These are phyloP conservation scores for Euleptes europaea DNA, from an alignment of 2,113 vertebrate genomes.

Conservation along the genomic window DNA sequence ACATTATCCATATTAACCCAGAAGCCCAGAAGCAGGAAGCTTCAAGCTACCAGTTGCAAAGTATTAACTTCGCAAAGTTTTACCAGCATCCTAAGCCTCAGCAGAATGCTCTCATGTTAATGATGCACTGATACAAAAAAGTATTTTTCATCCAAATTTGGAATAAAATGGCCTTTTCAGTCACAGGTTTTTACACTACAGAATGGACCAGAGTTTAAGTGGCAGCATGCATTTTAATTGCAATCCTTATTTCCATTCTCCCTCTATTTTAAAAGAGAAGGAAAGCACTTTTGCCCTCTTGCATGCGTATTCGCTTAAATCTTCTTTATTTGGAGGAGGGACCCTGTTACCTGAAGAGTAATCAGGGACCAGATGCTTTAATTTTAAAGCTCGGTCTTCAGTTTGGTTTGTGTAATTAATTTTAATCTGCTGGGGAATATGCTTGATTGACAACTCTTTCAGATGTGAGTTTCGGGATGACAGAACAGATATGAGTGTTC, in stretches of 20 bases:
- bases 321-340: background rate
- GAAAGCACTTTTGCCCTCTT: background rate
- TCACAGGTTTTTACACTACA: fast-evolving
- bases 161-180: background rate
- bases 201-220: background rate
- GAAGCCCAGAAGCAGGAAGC: too few species aligned
- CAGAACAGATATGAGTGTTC: background rate
- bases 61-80: background rate
- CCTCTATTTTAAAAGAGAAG: background rate
- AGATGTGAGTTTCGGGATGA: background rate
- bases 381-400: background rate
- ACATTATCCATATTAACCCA: background rate
- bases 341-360: background rate
- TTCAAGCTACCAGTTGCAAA: fast-evolving
- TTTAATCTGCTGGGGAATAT: background rate
- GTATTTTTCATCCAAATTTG: background rate
- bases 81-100: background rate
- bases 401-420: background rate
- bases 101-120: background rate
- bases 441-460: background rate
- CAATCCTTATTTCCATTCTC: too few species aligned
- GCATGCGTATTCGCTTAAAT: background rate
- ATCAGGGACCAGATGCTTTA: background rate
- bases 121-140: fast-evolving
- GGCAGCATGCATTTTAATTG: too few species aligned